Evolutionary conservation across 2,888 invertebrate species (phyloP).

Genomic region (Rhyacophila evoluta): DNA sequence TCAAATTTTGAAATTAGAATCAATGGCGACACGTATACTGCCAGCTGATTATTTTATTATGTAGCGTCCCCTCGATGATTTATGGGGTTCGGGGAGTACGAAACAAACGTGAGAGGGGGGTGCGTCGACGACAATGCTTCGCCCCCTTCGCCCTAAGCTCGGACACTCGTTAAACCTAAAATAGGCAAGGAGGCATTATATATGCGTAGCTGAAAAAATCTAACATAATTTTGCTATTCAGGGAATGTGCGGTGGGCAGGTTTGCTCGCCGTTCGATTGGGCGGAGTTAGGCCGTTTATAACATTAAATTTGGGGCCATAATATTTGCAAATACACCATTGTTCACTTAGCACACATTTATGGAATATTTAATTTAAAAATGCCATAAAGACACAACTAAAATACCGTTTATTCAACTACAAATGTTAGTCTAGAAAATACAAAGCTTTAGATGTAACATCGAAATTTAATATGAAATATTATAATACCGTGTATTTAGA

Average conservation of each 20-base stretch:
- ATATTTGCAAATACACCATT: no score
- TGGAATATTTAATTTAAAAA: no score
- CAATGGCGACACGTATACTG: not conserved
- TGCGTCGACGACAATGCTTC: not conserved
- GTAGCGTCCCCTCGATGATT: slow-evolving; percentile 12
- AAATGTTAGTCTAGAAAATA: no score
- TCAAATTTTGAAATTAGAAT: not conserved
- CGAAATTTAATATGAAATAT: no score
- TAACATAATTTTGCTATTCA: not conserved
- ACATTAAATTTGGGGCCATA: no score
- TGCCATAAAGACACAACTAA: no score
- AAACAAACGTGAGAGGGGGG: not conserved
- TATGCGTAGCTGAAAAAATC: not conserved
- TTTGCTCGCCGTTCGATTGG: not conserved
- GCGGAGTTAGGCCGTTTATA: slow-evolving; percentile 1
- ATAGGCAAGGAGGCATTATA: not conserved
- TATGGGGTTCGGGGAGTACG: slow-evolving; percentile 5
- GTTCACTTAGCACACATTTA: no score
- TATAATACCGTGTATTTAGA: no score
- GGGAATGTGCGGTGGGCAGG: slow-evolving; percentile 12
- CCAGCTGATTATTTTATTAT: slow-evolving; percentile 20
- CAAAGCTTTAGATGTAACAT: no score
- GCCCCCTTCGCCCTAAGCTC: slow-evolving; percentile 2
- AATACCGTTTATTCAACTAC: no score
- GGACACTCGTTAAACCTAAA: not conserved